Conservation (phyloP, 2,888 invertebrate species). For the Clepsis dumicolana region DNA sequence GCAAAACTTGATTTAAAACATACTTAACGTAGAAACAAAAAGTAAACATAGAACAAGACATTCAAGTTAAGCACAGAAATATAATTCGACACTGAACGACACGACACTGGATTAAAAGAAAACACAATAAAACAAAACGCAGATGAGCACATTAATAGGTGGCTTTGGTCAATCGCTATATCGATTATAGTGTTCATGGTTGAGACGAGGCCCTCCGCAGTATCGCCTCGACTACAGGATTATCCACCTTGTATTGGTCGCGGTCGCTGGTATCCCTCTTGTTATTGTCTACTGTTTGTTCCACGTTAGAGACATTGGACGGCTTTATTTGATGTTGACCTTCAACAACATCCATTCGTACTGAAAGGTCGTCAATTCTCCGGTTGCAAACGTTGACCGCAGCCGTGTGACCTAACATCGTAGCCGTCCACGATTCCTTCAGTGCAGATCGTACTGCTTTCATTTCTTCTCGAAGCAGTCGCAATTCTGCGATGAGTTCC, state of each 20-base stretch:
- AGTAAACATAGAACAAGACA: too few species aligned
- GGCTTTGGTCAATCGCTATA: background rate
- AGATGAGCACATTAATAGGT: background rate
- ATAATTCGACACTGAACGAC: too few species aligned
- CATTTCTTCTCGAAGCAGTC: background rate
- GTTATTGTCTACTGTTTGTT: background rate
- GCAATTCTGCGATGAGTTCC: slow-evolving; percentile 1
- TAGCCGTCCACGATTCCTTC: background rate
- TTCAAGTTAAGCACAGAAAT: too few species aligned
- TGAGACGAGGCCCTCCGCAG: background rate
- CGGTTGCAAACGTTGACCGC: background rate
- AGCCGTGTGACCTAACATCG: background rate
- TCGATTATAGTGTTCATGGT: background rate
- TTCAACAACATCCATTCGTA: background rate
- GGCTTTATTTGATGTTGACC: background rate
- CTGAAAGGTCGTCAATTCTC: background rate
- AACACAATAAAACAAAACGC: background rate
- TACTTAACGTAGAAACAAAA: too few species aligned
- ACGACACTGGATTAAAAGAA: too few species aligned
- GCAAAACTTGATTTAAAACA: too few species aligned
- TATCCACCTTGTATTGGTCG: background rate
- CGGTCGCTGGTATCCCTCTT: background rate
- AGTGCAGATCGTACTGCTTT: slow-evolving; percentile 1
- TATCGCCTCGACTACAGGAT: background rate
- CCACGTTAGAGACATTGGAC: background rate